phyloP scores from a whole-genome alignment of 2,113 vertebrate species.

The Pachyramphus minor region DNA sequence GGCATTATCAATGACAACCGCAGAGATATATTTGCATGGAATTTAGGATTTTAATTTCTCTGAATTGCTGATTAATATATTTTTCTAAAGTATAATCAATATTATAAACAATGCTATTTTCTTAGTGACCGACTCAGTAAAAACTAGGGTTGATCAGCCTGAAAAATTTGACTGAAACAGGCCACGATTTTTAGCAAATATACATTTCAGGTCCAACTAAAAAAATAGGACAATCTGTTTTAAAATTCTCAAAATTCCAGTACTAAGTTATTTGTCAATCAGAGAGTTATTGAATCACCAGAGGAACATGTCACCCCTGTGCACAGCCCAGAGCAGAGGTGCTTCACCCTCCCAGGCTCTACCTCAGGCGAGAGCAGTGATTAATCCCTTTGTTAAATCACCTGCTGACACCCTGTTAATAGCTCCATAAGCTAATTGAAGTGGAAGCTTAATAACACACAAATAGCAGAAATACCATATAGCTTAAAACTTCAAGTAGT shows the following conservation, averaged over 20 bases:
- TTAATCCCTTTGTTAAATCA: not conserved
- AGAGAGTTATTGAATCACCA: not conserved
- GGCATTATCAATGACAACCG: not conserved
- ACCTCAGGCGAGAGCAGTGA: not conserved
- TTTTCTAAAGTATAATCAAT: not conserved
- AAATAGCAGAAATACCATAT: not conserved
- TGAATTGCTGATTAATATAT: not conserved
- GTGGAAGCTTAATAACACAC: not conserved
- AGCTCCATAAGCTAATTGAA: not conserved
- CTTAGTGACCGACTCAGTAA: not conserved
- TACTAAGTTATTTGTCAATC: not conserved
- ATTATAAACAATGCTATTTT: not conserved
- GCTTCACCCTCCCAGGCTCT: not conserved
- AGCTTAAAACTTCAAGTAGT: not conserved
- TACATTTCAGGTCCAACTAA: not conserved
- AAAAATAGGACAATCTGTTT: not conserved
- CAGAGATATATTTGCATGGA: not conserved
- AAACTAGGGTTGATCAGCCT: not conserved
- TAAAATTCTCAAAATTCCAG: not conserved
- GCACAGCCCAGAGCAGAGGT: not conserved
- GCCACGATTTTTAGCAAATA: not conserved
- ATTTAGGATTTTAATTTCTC: conserved; percentile 8
- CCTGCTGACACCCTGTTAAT: not conserved
- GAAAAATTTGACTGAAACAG: not conserved
- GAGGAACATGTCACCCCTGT: not conserved